Base-by-base conservation (phyloP, 92 coral and sea anemone species). In the Plumapathes pennacea region DNA sequence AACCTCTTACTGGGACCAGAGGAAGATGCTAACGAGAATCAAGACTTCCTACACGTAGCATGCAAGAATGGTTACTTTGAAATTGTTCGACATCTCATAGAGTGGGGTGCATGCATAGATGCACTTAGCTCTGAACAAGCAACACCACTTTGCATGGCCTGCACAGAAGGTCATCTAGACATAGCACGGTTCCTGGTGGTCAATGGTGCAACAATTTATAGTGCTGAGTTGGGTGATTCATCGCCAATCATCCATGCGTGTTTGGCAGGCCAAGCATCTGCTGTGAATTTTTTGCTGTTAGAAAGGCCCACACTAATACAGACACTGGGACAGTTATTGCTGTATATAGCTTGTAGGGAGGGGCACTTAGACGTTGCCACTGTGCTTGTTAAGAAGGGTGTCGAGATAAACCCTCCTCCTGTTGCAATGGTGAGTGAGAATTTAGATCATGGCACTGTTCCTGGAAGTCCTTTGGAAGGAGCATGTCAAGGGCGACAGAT, bases 191-290 rank as follows among this genome's bases (percentile, higher is more conserved):
- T 72, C 28, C 76, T 94, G 14, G 42, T 81, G 9, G 67, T 70
- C 21, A 83, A 71, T 25, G 85, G 90, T 53, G 99, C 99, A 0
- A 60, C 37, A 14, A 64, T 81, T n/a, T 79, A 77, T 13, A 69
- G 73, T 18, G 67, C 78, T 5, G 53, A 39, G 1, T 43, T 42
- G 20, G 50, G 54, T n/a, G 69, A 72, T 15, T 73, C 71, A 12
- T 77, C 96, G 42, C 91, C 99, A 1, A 62, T 94, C 39, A 62
- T 90, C 48, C 56, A 68, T 18, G 99, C 99, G 10, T 94, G 96
- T 32, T 57, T 34, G 6, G 59, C 68, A 26, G 96, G 99, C 0
- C 88, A 89, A 30, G 45, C 54, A 39, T 79, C 81, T 6, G 31
- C 89, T 22, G 65, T 89, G 32, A 89, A 73, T 23, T 67, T 69